These are phyloP conservation scores for Ascidia mentula DNA, from an alignment of 23 tunicate species.

Conservation along the genomic window DNA sequence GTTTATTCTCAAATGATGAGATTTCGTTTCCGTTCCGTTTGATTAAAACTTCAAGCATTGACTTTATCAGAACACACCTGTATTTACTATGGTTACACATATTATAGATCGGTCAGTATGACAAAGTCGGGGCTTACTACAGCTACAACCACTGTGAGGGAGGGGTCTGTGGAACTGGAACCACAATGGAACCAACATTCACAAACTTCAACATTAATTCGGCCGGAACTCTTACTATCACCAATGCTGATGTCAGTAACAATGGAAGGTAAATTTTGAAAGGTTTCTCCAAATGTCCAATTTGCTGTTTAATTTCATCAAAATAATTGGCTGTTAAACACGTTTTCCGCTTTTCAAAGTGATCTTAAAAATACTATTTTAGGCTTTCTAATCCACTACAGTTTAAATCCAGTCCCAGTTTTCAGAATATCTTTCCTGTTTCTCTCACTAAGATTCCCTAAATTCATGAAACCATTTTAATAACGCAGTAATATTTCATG, in stretches of 20 bases:
- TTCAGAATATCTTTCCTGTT: too few species aligned
- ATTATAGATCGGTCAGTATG: conserved; percentile 32
- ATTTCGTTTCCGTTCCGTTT: too few species aligned
- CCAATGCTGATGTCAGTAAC: background rate
- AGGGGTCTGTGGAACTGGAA: background rate
- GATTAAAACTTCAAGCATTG: background rate
- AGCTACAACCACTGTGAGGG: background rate
- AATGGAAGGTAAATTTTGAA: conserved; percentile 18
- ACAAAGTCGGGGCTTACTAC: conserved; percentile 21
- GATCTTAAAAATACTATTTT: too few species aligned
- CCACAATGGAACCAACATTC: conserved; percentile 25
- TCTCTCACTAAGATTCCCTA: too few species aligned
- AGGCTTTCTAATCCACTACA: too few species aligned
- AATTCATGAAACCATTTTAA: too few species aligned
- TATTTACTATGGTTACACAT: background rate
- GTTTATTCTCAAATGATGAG: too few species aligned
- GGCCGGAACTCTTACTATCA: background rate
- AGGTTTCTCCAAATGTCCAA: background rate
- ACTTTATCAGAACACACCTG: background rate
- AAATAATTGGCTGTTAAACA: too few species aligned
- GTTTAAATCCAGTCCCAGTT: too few species aligned
- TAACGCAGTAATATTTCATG: too few species aligned
- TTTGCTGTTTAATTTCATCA: too few species aligned
- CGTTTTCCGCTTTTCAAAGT: too few species aligned
- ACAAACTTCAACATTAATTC: conserved; percentile 10